Evolutionary conservation across 2,888 invertebrate genomes (phyloP).

Genomic region (Polydrusus pterygomalis): DNA sequence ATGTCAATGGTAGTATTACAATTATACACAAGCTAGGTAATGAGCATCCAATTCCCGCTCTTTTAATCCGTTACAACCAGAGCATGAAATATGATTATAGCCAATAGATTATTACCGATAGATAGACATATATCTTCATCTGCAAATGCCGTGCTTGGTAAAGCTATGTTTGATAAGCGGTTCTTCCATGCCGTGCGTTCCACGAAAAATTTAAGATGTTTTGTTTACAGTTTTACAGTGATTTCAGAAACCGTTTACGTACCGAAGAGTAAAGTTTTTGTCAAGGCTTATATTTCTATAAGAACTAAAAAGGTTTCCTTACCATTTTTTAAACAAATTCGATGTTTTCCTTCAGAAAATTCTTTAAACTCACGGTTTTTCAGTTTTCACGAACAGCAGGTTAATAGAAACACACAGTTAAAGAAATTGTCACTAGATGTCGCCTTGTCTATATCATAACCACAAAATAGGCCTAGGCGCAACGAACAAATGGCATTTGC

Average conservation of each 20-base stretch:
- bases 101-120: too few relatives aligned
- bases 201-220: conserved; percentile 9
- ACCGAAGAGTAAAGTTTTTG: background rate
- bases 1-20: background rate
- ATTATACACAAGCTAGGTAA: background rate
- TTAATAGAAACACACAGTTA: background rate
- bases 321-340: background rate
- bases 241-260: too few relatives aligned
- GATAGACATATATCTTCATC: background rate
- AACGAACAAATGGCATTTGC: too few relatives aligned
- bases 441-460: background rate
- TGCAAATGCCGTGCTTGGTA: background rate
- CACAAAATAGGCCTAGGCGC: too few relatives aligned
- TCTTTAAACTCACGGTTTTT: background rate
- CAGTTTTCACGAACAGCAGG: background rate
- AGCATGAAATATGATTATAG: too few relatives aligned
- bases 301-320: background rate
- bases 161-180: background rate
- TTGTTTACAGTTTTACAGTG: too few relatives aligned
- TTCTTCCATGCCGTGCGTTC: background rate
- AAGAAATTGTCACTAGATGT: background rate
- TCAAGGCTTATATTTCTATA: too few relatives aligned
- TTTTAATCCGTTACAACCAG: too few relatives aligned
- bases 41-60: too few relatives aligned
- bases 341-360: background rate